These are phyloP conservation scores for Temnothorax rugatulus DNA, from an alignment of 2,888 invertebrate genomes.

Conservation along the genomic window DNA sequence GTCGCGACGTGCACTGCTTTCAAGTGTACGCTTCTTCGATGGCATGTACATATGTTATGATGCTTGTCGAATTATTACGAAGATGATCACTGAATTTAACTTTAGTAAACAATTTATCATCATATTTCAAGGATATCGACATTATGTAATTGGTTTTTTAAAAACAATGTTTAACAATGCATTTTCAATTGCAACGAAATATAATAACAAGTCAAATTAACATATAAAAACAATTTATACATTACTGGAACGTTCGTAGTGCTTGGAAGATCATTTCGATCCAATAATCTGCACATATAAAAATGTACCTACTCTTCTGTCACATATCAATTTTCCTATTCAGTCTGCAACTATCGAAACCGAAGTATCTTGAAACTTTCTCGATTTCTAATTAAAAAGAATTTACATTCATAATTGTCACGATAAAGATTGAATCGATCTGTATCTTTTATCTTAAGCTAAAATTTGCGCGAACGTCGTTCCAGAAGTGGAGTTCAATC, in stretches of 20 bases:
- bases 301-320: not conserved
- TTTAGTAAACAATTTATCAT: slow-evolving; percentile 10
- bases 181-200: not conserved
- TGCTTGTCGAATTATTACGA: slow-evolving; percentile 8
- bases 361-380: slow-evolving; percentile 54
- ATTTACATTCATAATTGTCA: slow-evolving; percentile 64
- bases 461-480: slow-evolving; percentile 58
- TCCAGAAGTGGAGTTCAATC: slow-evolving; percentile 60
- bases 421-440: slow-evolving; percentile 67
- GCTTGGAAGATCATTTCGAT: no score
- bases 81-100: slow-evolving; percentile 2
- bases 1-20: slow-evolving; percentile 20
- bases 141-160: not conserved
- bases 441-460: slow-evolving; percentile 57
- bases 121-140: not conserved
- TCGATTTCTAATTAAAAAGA: slow-evolving; percentile 67
- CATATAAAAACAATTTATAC: no score
- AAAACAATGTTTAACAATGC: not conserved
- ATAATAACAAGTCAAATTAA: not conserved
- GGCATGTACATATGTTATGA: slow-evolving; percentile 7
- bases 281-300: not conserved
- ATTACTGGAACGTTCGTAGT: no score
- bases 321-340: slow-evolving; percentile 41
- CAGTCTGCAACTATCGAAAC: slow-evolving; percentile 40
- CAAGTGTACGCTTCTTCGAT: slow-evolving; percentile 32